These are phyloP conservation scores for Ormia ochracea DNA, from an alignment of 2,888 invertebrate genomes.

Conservation along the genomic window DNA sequence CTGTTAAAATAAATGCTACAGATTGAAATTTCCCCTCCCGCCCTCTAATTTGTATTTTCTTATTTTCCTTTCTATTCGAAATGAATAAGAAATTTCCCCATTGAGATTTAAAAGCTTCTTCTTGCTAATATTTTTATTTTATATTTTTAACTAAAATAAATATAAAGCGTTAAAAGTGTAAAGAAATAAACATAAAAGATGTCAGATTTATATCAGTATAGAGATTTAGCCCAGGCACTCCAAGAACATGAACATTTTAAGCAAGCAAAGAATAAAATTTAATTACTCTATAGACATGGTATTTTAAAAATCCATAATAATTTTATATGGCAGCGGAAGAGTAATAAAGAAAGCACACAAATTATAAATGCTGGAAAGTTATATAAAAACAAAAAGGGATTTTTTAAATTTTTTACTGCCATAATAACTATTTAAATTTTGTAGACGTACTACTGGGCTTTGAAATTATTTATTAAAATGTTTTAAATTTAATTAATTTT, in stretches of 20 bases:
- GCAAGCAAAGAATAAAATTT: slow-evolving; percentile 4
- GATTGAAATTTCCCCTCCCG: slow-evolving; percentile 45
- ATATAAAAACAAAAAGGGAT: no score
- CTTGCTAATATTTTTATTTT: slow-evolving; percentile 1
- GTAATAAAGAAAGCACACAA: not conserved
- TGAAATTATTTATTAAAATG: no score
- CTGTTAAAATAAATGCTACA: slow-evolving; percentile 58
- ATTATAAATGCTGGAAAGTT: not conserved
- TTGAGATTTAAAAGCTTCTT: slow-evolving; percentile 50
- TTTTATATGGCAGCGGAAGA: not conserved
- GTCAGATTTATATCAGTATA: slow-evolving; percentile 36
- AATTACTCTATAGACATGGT: slow-evolving; percentile 24
- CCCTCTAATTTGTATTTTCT: slow-evolving; percentile 20
- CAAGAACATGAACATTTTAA: not conserved
- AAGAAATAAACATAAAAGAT: slow-evolving; percentile 16
- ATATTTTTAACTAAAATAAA: slow-evolving; percentile 8
- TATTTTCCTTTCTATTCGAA: slow-evolving; percentile 8
- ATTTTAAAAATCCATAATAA: not conserved
- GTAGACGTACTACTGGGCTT: no score
- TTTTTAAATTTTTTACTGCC: no score
- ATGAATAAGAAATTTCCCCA: slow-evolving; percentile 33
- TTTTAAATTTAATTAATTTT: no score
- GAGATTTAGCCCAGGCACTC: slow-evolving; percentile 14
- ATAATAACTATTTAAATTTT: no score
- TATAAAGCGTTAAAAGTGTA: slow-evolving; percentile 1